Evolutionary conservation across 1,140 invertebrate species (phyloP).

Genomic region (Orussus abietinus): DNA sequence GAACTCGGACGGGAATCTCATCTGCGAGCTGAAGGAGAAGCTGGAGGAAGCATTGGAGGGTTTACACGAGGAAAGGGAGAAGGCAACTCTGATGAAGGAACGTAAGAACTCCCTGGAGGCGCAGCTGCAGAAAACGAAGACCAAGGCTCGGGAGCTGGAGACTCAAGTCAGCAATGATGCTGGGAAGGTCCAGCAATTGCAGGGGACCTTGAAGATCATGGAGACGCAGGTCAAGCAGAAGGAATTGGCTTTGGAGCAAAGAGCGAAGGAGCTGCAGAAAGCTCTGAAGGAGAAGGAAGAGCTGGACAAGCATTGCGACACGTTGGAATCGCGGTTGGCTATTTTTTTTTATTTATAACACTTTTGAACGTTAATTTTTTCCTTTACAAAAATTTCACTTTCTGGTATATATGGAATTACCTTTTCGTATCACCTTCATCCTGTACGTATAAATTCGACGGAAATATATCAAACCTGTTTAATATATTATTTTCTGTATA

Average conservation of each 20-base stretch:
- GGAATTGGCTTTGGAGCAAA: constrained; percentile 23
- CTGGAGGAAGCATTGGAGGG: constrained; percentile 8
- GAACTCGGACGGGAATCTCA: constrained; percentile 7
- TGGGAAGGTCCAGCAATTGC: constrained; percentile 24
- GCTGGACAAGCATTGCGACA: constrained; percentile 35
- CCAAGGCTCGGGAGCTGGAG: constrained; percentile 29
- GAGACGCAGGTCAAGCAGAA: constrained; percentile 30
- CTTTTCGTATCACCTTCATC: no score
- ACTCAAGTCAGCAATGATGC: constrained; percentile 16
- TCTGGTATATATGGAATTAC: no score
- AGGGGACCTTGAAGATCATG: constrained; percentile 22
- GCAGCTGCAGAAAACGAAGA: constrained; percentile 22
- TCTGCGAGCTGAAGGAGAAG: constrained; percentile 16
- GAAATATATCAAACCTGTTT: neutral
- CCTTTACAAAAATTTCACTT: no score
- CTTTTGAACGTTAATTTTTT: no score
- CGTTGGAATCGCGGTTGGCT: constrained; percentile 28
- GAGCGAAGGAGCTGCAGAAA: constrained; percentile 31
- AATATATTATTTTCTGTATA: constrained; percentile 7
- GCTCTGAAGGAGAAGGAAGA: constrained; percentile 28
- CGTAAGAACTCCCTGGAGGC: constrained; percentile 16
- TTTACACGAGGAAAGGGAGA: constrained; percentile 14
- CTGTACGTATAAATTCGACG: no score
- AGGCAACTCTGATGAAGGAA: constrained; percentile 19
- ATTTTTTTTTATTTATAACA: constrained; percentile 1